Base-by-base conservation (phyloP, 2,888 invertebrate species). In the Himalopsyche tibetana region DNA sequence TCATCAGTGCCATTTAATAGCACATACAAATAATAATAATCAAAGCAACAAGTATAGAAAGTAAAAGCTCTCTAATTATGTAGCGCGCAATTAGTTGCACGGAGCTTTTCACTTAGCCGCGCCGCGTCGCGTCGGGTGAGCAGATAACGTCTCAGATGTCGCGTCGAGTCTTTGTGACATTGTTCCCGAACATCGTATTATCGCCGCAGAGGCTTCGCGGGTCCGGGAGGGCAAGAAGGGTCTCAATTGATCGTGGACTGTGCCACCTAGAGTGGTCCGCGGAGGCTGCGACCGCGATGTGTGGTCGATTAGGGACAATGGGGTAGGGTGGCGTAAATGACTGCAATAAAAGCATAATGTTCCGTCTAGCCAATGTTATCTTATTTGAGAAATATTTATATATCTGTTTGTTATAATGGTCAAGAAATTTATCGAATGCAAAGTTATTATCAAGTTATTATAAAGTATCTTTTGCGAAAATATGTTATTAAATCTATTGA, bases 11-110 rank as follows among this genome's bases (percentile, higher is more conserved):
- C 63, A 19, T 28, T 63, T 63, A 63, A 63, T 3, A 63, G 63
- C 28, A 15, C 63, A n/a, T 63, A 63, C 63, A 63, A 63, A 63
- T 63, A 28, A 63, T 63, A 63, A 63, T 19, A 63, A 28, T 63
- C 28, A 19, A 19, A 63, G 63, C 28, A 63, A 63, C 63, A 63
- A 63, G 63, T 19, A 63, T 63, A 63, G 63, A 63, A 63, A 63
- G 63, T 63, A 63, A 63, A 63, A 63, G 63, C 63, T 63, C 63
- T 63, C 63, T 63, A 63, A 63, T 63, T 63, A 63, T 28, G 63
- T 63, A 63, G 63, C 63, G 63, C 19, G 63, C 63, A 63, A 63
- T 63, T 63, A 63, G 63, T 63, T 63, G n/a, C 19, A 15, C 63
- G 63, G 63, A 63, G 63, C 63, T 63, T 63, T 63, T 63, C 63